These are phyloP conservation scores for Leptopilina syphax DNA, from an alignment of 2,888 invertebrate species.

Conservation along the genomic window DNA sequence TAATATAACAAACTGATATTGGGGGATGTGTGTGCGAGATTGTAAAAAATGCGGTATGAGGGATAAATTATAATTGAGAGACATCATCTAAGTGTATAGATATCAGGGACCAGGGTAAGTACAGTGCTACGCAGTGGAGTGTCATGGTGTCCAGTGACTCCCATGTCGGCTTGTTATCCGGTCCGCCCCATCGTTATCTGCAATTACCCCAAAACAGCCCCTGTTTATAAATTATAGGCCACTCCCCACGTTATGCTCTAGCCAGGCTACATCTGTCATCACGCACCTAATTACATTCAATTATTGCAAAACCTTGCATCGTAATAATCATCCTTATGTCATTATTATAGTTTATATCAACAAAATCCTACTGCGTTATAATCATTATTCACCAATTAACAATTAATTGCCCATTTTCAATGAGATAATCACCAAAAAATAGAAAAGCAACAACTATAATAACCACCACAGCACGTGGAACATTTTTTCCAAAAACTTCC, in stretches of 20 bases:
- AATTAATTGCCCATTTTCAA: neutral
- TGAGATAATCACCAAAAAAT: too few species aligned
- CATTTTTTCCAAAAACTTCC: neutral
- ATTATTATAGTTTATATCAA: neutral
- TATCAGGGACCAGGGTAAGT: constrained; percentile 43
- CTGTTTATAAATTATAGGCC: constrained; percentile 76
- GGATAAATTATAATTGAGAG: constrained; percentile 8
- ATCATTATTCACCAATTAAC: neutral
- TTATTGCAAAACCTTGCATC: constrained; percentile 59
- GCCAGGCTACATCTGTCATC: constrained; percentile 73
- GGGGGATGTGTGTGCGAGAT: neutral
- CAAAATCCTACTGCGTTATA: neutral
- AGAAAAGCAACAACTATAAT: too few species aligned
- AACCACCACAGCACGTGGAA: neutral
- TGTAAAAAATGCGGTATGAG: neutral
- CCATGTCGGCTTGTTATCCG: constrained; percentile 77
- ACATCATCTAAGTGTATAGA: constrained; percentile 17
- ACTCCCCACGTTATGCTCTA: constrained; percentile 62
- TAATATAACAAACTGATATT: too few species aligned
- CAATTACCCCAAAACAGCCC: constrained; percentile 76
- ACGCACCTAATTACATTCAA: constrained; percentile 72
- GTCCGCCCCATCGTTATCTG: constrained; percentile 75
- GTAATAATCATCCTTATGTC: constrained; percentile 20
- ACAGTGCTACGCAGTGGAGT: constrained; percentile 48
- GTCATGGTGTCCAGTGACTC: constrained; percentile 75